These are phyloP conservation scores for Nomia melanderi DNA, from an alignment of 1,140 invertebrate species.

Conservation along the genomic window DNA sequence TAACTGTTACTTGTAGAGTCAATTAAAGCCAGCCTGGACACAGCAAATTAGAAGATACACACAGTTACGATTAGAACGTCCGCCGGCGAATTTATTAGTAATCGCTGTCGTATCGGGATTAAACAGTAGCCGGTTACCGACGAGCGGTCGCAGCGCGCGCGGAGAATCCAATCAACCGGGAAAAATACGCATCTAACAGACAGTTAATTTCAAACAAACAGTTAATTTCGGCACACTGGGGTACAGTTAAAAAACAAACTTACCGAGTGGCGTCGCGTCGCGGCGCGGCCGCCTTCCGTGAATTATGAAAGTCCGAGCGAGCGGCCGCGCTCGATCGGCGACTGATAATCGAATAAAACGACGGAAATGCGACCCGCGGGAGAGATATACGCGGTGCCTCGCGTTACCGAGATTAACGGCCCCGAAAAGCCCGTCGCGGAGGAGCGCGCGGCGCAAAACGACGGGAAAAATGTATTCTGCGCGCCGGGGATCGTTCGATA, in stretches of 20 bases:
- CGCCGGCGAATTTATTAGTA: too few species aligned
- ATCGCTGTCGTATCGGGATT: too few species aligned
- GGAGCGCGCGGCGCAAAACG: background rate
- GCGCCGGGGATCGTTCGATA: background rate
- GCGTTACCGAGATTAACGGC: slow-evolving; percentile 15
- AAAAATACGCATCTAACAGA: too few species aligned
- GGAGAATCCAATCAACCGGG: too few species aligned
- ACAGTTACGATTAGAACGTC: too few species aligned
- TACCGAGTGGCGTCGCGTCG: slow-evolving; percentile 22
- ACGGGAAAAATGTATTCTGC: background rate
- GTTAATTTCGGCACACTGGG: slow-evolving; percentile 33
- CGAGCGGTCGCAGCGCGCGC: background rate
- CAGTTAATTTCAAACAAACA: slow-evolving; percentile 30
- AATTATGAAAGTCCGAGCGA: slow-evolving; percentile 32
- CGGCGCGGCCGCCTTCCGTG: slow-evolving; percentile 19
- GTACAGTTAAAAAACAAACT: slow-evolving; percentile 16
- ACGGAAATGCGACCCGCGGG: slow-evolving; percentile 24
- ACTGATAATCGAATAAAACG: slow-evolving; percentile 47
- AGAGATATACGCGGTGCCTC: slow-evolving; percentile 11
- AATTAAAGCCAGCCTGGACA: too few species aligned
- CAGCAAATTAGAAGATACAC: too few species aligned
- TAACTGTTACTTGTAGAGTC: too few species aligned
- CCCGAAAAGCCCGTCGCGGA: background rate
- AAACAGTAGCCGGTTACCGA: background rate
- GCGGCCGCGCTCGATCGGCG: slow-evolving; percentile 2